Evolutionary conservation across 2,888 invertebrate species (phyloP).

Genomic region (Drosophila parthenogenetica): DNA sequence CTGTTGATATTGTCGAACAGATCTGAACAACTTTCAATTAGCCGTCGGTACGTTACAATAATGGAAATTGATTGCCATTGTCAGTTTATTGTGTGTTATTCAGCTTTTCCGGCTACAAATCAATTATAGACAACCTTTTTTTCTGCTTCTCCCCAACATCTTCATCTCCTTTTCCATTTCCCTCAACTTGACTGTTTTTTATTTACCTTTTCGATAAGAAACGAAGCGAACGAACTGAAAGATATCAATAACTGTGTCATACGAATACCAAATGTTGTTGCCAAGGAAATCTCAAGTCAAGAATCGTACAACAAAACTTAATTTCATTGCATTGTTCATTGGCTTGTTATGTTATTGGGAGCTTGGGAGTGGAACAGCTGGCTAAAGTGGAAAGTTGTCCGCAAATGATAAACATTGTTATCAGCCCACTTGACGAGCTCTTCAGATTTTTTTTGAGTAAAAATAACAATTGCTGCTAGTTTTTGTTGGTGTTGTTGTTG

Average conservation of each 20-base stretch:
- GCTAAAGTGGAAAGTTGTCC: conserved; percentile 22
- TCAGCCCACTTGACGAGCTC: conserved; percentile 41
- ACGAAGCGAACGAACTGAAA: not conserved
- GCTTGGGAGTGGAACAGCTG: not conserved
- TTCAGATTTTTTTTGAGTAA: conserved; percentile 17
- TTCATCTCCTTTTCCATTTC: conserved; percentile 16
- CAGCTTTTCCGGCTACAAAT: conserved; percentile 60
- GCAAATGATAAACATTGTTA: conserved; percentile 67
- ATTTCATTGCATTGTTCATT: conserved; percentile 58
- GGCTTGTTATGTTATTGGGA: not conserved
- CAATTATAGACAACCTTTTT: conserved; percentile 58
- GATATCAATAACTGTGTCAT: conserved; percentile 47
- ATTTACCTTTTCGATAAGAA: conserved; percentile 39
- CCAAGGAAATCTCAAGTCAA: conserved; percentile 37
- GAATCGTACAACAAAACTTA: conserved; percentile 63
- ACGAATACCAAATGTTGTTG: conserved; percentile 46
- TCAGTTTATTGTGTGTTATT: conserved; percentile 51
- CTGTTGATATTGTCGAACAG: conserved; percentile 23
- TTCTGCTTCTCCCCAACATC: not conserved
- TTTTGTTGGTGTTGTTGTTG: not conserved
- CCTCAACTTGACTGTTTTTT: not conserved
- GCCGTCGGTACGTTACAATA: conserved; percentile 52
- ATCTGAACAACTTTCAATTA: conserved; percentile 73
- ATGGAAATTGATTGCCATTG: conserved; percentile 79
- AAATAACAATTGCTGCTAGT: conserved; percentile 8